phyloP scores from a whole-genome alignment of 2,113 vertebrate species.

The Ovibos moschatus region DNA sequence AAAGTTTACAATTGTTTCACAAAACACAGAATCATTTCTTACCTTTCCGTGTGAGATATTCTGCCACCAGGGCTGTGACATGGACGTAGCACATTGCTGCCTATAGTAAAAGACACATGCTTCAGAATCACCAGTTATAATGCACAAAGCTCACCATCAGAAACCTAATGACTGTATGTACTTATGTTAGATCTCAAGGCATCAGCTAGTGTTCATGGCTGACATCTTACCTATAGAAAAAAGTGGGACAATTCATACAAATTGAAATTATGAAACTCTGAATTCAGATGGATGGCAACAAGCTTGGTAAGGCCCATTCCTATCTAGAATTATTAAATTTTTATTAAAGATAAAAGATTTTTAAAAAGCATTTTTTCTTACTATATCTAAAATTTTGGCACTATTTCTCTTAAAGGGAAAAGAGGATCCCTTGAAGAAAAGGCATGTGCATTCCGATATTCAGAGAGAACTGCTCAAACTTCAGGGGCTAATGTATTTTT shows the following conservation, averaged over 20 bases:
- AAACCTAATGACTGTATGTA: neutral
- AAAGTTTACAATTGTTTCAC: neutral
- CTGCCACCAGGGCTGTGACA: constrained; percentile 94
- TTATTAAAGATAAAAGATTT: neutral
- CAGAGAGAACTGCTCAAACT: neutral
- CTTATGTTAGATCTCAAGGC: neutral
- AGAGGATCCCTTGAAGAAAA: neutral
- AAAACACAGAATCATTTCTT: neutral
- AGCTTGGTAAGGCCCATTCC: neutral
- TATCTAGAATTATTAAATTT: neutral
- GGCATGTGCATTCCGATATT: neutral
- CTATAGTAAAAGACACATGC: constrained; percentile 76
- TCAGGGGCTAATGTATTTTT: neutral
- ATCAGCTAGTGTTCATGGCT: neutral
- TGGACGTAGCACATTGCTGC: constrained; percentile 98
- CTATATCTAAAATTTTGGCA: neutral
- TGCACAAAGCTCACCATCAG: neutral
- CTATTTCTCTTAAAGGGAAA: neutral
- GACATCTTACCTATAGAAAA: neutral
- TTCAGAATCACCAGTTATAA: neutral
- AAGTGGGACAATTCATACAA: neutral
- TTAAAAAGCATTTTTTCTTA: neutral
- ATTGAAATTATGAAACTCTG: neutral
- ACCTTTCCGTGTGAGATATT: constrained; percentile 97
- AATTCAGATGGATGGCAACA: neutral